These are phyloP conservation scores for Zaprionus lachaisei DNA, from an alignment of 1,140 invertebrate genomes.

Conservation along the genomic window DNA sequence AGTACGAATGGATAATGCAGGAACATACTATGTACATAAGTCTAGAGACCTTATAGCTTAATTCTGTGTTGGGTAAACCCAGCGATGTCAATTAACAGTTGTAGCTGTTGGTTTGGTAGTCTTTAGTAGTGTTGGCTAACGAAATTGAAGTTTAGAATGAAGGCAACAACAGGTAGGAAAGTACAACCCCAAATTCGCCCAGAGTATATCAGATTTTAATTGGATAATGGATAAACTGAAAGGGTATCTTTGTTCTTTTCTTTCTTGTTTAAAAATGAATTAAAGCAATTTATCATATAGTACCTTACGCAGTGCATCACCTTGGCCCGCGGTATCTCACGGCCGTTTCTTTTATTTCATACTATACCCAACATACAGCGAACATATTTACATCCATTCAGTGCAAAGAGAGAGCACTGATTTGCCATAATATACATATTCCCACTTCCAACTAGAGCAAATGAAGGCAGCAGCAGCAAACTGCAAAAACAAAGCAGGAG, in stretches of 20 bases:
- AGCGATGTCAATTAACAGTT: too few species aligned
- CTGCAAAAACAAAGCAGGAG: constrained; percentile 33
- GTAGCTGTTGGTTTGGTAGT: too few species aligned
- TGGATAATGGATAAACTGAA: too few species aligned
- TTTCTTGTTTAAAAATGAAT: too few species aligned
- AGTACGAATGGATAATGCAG: background rate
- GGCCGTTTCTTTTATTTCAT: too few species aligned
- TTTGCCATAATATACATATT: constrained; percentile 79
- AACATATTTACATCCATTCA: background rate
- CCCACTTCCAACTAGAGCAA: constrained; percentile 12
- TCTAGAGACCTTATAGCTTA: background rate
- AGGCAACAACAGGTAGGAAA: background rate
- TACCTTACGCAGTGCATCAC: too few species aligned
- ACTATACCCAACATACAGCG: background rate
- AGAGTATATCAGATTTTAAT: too few species aligned
- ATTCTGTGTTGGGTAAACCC: background rate
- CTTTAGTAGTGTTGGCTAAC: constrained; percentile 5
- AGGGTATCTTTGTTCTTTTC: too few species aligned
- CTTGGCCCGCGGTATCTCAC: too few species aligned
- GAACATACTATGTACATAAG: background rate
- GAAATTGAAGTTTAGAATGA: background rate
- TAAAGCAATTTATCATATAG: too few species aligned
- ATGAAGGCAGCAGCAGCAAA: constrained; percentile 50
- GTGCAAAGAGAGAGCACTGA: constrained; percentile 55
- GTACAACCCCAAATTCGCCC: too few species aligned